Conservation (phyloP, 2,113 vertebrate genomes). For the Drymodes brunneopygia region DNA sequence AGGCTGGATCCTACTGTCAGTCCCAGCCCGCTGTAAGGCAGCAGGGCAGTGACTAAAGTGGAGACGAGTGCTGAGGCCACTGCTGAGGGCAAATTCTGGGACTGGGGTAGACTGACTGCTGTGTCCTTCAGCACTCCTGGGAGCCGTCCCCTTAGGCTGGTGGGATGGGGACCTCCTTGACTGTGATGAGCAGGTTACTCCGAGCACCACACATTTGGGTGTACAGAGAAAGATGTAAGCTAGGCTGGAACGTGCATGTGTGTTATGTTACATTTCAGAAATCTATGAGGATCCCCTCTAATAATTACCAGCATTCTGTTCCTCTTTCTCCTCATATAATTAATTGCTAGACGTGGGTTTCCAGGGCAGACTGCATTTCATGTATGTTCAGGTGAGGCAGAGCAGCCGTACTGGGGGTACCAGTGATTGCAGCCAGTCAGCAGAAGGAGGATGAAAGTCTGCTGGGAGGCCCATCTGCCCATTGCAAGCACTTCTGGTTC, state of each 20-base stretch:
- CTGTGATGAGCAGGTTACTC: neutral
- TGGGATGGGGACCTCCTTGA: too few relatives aligned
- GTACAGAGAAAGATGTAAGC: neutral
- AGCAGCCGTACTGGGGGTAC: neutral
- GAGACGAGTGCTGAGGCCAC: rapidly evolving
- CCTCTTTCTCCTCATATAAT: neutral
- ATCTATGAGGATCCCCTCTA: neutral
- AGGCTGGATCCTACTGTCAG: neutral
- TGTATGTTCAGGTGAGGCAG: too few relatives aligned
- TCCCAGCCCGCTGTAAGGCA: neutral
- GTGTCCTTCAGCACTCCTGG: neutral
- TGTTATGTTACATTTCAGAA: neutral
- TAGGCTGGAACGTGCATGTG: neutral
- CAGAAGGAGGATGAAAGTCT: neutral
- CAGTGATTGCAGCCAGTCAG: neutral
- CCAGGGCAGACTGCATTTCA: neutral
- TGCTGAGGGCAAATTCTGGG: neutral
- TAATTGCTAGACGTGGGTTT: neutral
- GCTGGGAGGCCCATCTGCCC: neutral
- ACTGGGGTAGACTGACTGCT: neutral
- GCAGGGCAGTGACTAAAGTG: rapidly evolving
- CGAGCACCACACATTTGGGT: neutral
- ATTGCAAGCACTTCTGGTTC: neutral
- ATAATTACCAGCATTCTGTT: neutral
- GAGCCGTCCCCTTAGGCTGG: rapidly evolving